Evolutionary conservation across 1,140 invertebrate species (phyloP).

Genomic region (Megalopta genalis): DNA sequence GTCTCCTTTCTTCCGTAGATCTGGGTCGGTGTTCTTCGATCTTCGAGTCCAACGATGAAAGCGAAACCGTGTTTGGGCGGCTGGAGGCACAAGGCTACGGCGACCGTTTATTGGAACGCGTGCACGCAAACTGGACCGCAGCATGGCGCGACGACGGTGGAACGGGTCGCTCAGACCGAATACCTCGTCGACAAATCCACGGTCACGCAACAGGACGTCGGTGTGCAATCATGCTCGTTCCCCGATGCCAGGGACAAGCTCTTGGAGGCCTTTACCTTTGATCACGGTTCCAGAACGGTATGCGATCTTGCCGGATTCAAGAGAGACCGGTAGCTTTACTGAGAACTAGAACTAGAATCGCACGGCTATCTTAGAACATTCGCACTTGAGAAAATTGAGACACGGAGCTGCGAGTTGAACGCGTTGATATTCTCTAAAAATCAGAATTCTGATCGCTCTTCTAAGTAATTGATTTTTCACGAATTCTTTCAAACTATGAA

Average conservation of each 20-base stretch:
- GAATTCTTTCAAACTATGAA: too few species aligned
- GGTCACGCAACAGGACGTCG: slow-evolving; percentile 33
- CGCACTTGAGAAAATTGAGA: too few species aligned
- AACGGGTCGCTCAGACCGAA: slow-evolving; percentile 57
- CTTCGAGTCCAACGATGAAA: slow-evolving; percentile 73
- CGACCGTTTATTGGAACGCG: slow-evolving; percentile 82
- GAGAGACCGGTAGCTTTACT: too few species aligned
- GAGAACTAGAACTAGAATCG: too few species aligned
- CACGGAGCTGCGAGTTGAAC: too few species aligned
- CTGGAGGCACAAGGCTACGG: slow-evolving; percentile 81
- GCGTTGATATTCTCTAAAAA: too few species aligned
- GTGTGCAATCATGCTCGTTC: slow-evolving; percentile 41
- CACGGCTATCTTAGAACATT: too few species aligned
- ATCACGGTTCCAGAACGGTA: too few species aligned
- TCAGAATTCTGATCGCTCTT: too few species aligned
- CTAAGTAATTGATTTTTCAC: too few species aligned
- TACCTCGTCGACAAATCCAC: slow-evolving; percentile 32
- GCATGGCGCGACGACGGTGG: background rate
- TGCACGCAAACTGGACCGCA: slow-evolving; percentile 80
- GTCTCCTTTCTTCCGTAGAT: background rate
- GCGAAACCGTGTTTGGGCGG: slow-evolving; percentile 83
- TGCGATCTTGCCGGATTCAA: too few species aligned
- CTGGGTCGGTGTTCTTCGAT: too few species aligned
- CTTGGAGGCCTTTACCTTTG: background rate
- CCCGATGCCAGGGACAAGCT: slow-evolving; percentile 43